Base-by-base conservation (phyloP, 2,797 vertebrate genomes). In the Cuculus canorus region DNA sequence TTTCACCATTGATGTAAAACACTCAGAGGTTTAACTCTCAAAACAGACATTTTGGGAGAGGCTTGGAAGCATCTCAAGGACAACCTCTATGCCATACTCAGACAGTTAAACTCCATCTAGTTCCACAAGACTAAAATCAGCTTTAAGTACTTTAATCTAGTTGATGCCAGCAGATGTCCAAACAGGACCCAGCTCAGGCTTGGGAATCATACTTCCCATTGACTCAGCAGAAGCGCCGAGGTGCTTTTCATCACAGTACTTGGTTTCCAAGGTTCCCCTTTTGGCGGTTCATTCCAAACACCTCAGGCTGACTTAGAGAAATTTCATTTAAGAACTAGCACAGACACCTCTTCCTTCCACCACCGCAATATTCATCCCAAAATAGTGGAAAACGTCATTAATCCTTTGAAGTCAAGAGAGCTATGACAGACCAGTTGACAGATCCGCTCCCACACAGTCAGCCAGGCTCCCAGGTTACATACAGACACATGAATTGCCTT, bases 21-120 rank as follows among this genome's bases (percentile, higher is more conserved):
- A 93, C 65, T 89, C 41, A 53, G 78, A 85, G 69, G 71, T 95
- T 90, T 86, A 77, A 63, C 90, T 82, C 86, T 77, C 83, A 90
- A 82, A 92, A 87, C 48, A 82, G 87, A 79, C 23, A 21, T 82
- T 88, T 61, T 33, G 50, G 75, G 86, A 71, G 75, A 89, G 57
- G n/a, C 68, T 82, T 65, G 53, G 81, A 77, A 92, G 76, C 43
- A 9, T 54, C 53, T 65, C 53, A 25, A 35, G 85, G 83, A 86
- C 33, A 60, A 45, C 12, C 27, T 70, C 52, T 52, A 60, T 57
- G 53, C 88, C 45, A 52, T 10, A 13, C 8, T 61, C 80, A 86
- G 53, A 28, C 39, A 71, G 64, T 8, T 23, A 32, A 82, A 43
- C 25, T 80, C 79, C 43, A 24, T 13, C 48, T 60, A 57, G 11